phyloP scores from a whole-genome alignment of 2,888 invertebrate species.

The Creontiades dilutus region DNA sequence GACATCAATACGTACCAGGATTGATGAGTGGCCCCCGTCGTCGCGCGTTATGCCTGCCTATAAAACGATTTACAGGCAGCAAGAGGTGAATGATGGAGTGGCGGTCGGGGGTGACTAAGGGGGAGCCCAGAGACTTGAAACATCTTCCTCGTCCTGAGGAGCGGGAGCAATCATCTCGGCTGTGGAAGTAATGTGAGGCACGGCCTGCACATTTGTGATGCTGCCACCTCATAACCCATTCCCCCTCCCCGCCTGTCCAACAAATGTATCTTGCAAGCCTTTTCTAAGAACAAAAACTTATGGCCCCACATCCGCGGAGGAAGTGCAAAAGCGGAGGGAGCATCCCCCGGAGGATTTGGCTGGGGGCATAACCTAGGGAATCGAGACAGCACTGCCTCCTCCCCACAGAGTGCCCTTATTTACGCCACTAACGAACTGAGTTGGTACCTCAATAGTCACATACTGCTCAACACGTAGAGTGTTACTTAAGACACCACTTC shows the following conservation, averaged over 20 bases:
- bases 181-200: slow-evolving; percentile 54
- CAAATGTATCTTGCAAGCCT: slow-evolving; percentile 53
- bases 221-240: slow-evolving; percentile 55
- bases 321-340: background rate
- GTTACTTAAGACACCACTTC: too few relatives aligned
- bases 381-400: background rate
- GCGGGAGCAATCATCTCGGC: slow-evolving; percentile 53
- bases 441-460: too few relatives aligned
- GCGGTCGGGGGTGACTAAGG: background rate
- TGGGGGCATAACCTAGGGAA: background rate
- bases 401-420: background rate
- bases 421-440: too few relatives aligned
- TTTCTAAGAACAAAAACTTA: slow-evolving; percentile 55
- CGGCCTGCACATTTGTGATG: slow-evolving; percentile 60
- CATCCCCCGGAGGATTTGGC: slow-evolving; percentile 23
- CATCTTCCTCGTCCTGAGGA: slow-evolving; percentile 15
- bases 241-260: slow-evolving; percentile 24
- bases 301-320: slow-evolving; percentile 46
- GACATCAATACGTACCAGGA: slow-evolving; percentile 36
- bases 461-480: too few relatives aligned
- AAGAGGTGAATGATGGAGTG: slow-evolving; percentile 3
- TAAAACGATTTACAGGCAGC: slow-evolving; percentile 38
- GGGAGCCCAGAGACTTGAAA: background rate
- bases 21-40: slow-evolving; percentile 36
- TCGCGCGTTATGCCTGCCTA: slow-evolving; percentile 10